These are phyloP conservation scores for Scaptomyza reducta DNA, from an alignment of 2,888 invertebrate genomes.

Conservation along the genomic window DNA sequence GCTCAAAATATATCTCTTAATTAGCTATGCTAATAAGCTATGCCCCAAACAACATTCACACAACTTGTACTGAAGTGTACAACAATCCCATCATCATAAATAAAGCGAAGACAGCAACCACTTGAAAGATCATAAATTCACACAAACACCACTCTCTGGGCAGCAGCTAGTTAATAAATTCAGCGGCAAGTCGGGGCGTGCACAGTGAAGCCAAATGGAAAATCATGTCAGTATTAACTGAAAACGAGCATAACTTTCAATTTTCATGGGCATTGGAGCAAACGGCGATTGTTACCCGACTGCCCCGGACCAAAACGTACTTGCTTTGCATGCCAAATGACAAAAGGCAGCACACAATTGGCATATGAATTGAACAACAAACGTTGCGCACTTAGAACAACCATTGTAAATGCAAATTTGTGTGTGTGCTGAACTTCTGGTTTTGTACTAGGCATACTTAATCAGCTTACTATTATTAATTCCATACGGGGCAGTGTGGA, in stretches of 20 bases:
- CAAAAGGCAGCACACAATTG: constrained; percentile 38
- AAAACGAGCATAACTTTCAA: constrained; percentile 69
- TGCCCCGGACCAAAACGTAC: constrained; percentile 26
- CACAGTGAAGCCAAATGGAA: constrained; percentile 45
- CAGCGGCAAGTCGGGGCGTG: constrained; percentile 40
- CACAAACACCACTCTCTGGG: constrained; percentile 19
- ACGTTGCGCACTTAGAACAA: constrained; percentile 48
- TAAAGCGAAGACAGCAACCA: constrained; percentile 45
- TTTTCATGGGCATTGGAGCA: constrained; percentile 69
- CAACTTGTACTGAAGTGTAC: constrained; percentile 10
- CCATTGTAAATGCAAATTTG: constrained; percentile 34
- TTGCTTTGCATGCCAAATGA: constrained; percentile 65
- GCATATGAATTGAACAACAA: constrained; percentile 60
- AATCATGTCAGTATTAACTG: constrained; percentile 60
- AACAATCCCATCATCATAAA: constrained; percentile 65
- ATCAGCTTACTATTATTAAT: neutral
- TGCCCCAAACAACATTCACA: constrained; percentile 10
- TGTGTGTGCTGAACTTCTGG: constrained; percentile 34
- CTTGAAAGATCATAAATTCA: constrained; percentile 65
- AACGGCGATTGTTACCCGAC: constrained; percentile 40
- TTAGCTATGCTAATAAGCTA: constrained; percentile 70
- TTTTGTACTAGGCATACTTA: constrained; percentile 13
- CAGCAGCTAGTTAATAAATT: constrained; percentile 68
- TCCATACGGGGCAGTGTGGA: constrained; percentile 19
- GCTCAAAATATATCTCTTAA: constrained; percentile 63